Conservation (phyloP, 2,113 vertebrate genomes). For the Talpa occidentalis region DNA sequence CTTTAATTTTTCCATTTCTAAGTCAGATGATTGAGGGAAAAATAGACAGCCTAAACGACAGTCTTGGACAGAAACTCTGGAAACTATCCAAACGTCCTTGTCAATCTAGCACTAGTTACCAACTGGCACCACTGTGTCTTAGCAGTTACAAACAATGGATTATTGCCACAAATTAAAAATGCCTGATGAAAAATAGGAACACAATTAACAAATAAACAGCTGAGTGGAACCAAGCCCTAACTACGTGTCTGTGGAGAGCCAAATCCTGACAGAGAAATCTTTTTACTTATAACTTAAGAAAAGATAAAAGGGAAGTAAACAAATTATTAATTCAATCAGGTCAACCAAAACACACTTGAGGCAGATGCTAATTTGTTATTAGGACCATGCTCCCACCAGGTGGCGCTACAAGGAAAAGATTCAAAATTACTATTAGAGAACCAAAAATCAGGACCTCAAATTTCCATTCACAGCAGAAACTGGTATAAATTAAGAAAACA, state of each 20-base stretch:
- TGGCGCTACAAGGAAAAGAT: slow-evolving; percentile 46
- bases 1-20: slow-evolving; percentile 15
- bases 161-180: background rate
- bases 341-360: background rate
- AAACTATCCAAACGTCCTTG: slow-evolving; percentile 12
- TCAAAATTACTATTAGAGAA: slow-evolving; percentile 41
- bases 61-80: slow-evolving; percentile 14
- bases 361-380: background rate
- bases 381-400: slow-evolving; percentile 42
- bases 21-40: background rate
- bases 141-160: background rate
- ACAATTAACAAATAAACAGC: background rate
- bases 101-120: slow-evolving; percentile 45
- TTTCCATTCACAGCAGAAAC: slow-evolving; percentile 39
- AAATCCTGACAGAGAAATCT: background rate
- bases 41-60: background rate
- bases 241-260: background rate
- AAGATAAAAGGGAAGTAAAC: background rate
- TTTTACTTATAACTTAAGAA: background rate
- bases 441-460: background rate
- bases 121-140: slow-evolving; percentile 35
- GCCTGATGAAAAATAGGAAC: background rate
- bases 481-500: background rate
- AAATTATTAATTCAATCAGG: slow-evolving; percentile 1
- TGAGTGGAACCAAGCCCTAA: background rate